Conservation (phyloP, 1,140 invertebrate genomes). For the Drosophila triauraria region DNA sequence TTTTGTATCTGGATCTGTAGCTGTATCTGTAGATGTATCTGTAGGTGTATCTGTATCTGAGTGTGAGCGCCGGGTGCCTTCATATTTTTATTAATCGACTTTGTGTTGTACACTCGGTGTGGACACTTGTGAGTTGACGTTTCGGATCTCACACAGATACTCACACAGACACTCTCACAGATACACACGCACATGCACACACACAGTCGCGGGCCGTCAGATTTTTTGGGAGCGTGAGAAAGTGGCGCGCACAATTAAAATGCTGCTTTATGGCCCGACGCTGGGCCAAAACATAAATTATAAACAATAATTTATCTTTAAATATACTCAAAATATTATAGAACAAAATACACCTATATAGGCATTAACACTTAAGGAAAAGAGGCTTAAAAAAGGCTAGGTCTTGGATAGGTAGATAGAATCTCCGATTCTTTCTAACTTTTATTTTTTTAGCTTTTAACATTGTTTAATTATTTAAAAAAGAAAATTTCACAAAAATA, state of each 20-base stretch:
- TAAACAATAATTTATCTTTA: slow-evolving; percentile 79
- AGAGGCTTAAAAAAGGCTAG: neutral
- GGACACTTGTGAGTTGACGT: slow-evolving; percentile 75
- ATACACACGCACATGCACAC: slow-evolving; percentile 1
- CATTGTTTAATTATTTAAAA: too few species aligned
- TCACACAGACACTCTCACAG: slow-evolving; percentile 6
- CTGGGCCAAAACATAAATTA: slow-evolving; percentile 74
- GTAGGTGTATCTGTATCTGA: neutral
- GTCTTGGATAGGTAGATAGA: neutral
- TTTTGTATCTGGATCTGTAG: slow-evolving; percentile 35
- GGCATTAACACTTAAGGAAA: slow-evolving; percentile 8
- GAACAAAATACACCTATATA: slow-evolving; percentile 49
- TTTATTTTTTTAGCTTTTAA: neutral
- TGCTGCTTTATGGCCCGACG: slow-evolving; percentile 74
- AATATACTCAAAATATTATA: slow-evolving; percentile 55
- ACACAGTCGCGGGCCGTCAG: too few species aligned
- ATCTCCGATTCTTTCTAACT: neutral
- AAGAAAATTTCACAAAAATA: neutral
- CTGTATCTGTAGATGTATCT: slow-evolving; percentile 8
- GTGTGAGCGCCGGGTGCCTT: slow-evolving; percentile 67
- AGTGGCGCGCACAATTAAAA: slow-evolving; percentile 80
- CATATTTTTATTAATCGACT: slow-evolving; percentile 77
- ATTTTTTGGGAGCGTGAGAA: slow-evolving; percentile 79
- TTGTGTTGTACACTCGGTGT: slow-evolving; percentile 52
- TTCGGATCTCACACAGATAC: slow-evolving; percentile 30